Evolutionary conservation across 2,888 invertebrate genomes (phyloP).

Genomic region (Nomada goodeniana): DNA sequence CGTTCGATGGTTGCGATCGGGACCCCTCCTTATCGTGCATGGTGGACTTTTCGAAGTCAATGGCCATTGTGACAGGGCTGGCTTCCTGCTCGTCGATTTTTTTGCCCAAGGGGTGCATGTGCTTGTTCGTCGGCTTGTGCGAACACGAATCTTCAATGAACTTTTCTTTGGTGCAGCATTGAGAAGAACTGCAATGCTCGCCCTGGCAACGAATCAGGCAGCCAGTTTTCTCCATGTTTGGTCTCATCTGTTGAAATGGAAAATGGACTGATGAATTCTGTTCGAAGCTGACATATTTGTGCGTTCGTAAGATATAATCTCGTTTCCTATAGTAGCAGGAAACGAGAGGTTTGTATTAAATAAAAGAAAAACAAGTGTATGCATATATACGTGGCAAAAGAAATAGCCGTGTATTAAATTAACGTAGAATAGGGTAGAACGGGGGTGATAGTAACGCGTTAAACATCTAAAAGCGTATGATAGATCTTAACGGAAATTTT

Average conservation of each 20-base stretch:
- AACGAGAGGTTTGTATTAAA: too few relatives aligned
- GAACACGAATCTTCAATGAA: slow-evolving; percentile 52
- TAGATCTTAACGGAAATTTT: not conserved
- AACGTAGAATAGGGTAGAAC: not conserved
- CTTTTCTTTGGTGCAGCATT: slow-evolving; percentile 78
- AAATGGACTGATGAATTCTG: not conserved
- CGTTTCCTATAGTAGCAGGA: too few relatives aligned
- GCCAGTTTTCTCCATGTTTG: slow-evolving; percentile 71
- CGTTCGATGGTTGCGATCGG: not conserved
- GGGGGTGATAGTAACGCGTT: not conserved
- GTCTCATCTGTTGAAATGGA: slow-evolving; percentile 70
- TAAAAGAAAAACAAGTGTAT: too few relatives aligned
- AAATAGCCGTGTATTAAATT: too few relatives aligned
- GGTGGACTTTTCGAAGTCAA: slow-evolving; percentile 68
- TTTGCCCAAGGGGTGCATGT: slow-evolving; percentile 57
- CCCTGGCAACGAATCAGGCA: slow-evolving; percentile 81
- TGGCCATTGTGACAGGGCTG: slow-evolving; percentile 59
- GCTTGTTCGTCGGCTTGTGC: slow-evolving; percentile 30
- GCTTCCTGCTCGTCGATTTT: slow-evolving; percentile 73
- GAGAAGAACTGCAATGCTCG: slow-evolving; percentile 77
- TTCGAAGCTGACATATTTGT: too few relatives aligned
- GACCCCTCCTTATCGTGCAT: slow-evolving; percentile 53
- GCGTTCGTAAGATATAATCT: too few relatives aligned
- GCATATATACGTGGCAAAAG: too few relatives aligned
- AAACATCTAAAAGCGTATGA: not conserved